Percentiles rank a stretch among this genome's conserved stretches.
Conservation (phyloP, 2,113 vertebrate genomes). For the Morone chrysops region DNA sequence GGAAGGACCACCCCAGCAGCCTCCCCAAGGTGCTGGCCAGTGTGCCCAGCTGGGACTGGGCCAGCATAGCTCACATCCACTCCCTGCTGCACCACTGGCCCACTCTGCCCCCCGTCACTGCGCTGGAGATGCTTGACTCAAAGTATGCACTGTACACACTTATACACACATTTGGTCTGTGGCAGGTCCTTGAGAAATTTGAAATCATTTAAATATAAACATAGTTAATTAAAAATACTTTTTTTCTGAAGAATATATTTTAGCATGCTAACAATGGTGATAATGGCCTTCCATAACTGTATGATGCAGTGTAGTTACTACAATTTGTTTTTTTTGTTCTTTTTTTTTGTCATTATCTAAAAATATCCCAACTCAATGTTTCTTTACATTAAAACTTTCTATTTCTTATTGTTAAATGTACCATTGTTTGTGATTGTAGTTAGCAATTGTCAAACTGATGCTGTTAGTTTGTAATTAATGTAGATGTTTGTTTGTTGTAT, state of each 20-base stretch:
- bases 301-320: no score
- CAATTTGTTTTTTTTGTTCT: no score
- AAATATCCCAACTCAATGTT: no score
- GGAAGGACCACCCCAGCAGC: constrained; percentile 83
- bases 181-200: background rate
- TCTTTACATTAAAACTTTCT: no score
- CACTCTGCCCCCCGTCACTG: constrained; percentile 88
- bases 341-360: no score
- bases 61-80: constrained; percentile 92
- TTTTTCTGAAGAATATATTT: no score
- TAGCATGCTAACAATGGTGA: no score
- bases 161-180: background rate
- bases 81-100: constrained; percentile 91
- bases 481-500: background rate
- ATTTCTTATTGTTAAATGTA: no score
- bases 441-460: no score
- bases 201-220: background rate
- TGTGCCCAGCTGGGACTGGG: constrained; percentile 95
- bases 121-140: constrained; percentile 94
- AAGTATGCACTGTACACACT: constrained; percentile 69
- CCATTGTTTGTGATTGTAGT: no score
- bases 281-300: no score
- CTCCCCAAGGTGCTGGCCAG: constrained; percentile 94
- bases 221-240: no score
- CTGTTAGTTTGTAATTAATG: background rate